phyloP scores from a whole-genome alignment of 2,113 vertebrate genomes.

The Erpornis zantholeuca region DNA sequence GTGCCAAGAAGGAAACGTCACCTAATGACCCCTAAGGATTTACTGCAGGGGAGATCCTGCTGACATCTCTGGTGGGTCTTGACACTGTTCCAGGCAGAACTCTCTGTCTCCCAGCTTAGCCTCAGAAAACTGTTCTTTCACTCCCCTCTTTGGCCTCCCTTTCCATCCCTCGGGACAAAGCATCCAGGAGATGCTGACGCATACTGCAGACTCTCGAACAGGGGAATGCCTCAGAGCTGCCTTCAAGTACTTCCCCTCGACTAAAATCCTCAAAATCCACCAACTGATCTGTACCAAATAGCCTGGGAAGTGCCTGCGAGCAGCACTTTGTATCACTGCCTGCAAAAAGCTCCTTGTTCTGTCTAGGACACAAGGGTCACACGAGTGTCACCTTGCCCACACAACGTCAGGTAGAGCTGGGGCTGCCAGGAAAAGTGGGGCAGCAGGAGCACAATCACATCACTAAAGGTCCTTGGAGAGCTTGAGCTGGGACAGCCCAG shows the following conservation, averaged over 20 bases:
- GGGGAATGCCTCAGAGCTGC: background rate
- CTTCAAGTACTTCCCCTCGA: background rate
- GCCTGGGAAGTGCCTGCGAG: background rate
- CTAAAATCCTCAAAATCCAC: background rate
- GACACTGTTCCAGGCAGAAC: background rate
- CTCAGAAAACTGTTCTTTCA: background rate
- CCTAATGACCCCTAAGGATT: slow-evolving; percentile 51
- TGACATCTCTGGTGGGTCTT: slow-evolving; percentile 14
- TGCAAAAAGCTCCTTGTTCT: background rate
- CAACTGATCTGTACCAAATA: background rate
- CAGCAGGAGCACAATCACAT: background rate
- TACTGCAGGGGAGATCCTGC: slow-evolving; percentile 38
- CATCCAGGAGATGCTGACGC: background rate
- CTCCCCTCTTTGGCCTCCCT: background rate
- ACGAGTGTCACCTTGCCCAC: background rate
- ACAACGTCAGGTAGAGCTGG: rapidly evolving
- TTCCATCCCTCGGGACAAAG: background rate
- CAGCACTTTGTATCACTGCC: background rate
- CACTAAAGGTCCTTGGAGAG: background rate
- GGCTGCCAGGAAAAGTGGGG: rapidly evolving
- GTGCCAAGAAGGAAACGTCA: slow-evolving; percentile 66
- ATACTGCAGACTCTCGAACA: background rate
- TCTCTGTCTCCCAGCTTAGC: background rate
- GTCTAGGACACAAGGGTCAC: background rate
- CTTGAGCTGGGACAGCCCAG: background rate